Conservation (phyloP, 1,140 invertebrate species). For the Conus ventricosus region DNA sequence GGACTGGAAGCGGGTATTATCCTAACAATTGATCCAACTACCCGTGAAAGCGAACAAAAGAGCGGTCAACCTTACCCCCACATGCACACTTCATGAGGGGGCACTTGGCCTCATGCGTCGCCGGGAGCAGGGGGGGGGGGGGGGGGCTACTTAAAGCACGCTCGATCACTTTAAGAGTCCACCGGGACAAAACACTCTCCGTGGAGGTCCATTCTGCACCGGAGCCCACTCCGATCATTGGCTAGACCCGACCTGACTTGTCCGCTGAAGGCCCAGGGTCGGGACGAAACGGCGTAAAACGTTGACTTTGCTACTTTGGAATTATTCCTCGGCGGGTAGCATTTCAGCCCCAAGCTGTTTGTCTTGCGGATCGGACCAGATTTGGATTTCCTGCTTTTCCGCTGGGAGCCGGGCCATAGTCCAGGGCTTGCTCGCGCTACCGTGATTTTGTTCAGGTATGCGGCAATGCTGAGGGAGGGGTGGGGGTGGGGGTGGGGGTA, state of each 20-base stretch:
- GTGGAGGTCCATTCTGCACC: neutral
- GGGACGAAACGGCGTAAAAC: neutral
- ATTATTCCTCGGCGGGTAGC: neutral
- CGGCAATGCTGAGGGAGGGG: no score
- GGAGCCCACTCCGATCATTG: neutral
- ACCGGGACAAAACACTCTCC: neutral
- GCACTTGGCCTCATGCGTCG: neutral
- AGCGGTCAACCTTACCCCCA: neutral
- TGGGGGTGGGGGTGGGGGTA: no score
- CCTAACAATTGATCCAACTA: neutral
- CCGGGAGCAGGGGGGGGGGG: no score
- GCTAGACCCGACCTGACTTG: neutral
- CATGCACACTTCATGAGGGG: neutral
- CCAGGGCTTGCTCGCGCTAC: no score
- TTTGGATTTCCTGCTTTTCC: neutral
- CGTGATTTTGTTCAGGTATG: no score
- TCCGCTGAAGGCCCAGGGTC: neutral
- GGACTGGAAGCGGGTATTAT: neutral
- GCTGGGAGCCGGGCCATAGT: neutral
- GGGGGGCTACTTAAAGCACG: no score
- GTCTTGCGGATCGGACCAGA: neutral
- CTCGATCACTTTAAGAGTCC: neutral
- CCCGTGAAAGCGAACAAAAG: neutral
- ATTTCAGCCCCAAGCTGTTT: neutral
- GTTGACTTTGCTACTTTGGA: conserved; percentile 2